Base-by-base conservation (phyloP, 2,888 invertebrate species). In the Neocrepidodera transversa region DNA sequence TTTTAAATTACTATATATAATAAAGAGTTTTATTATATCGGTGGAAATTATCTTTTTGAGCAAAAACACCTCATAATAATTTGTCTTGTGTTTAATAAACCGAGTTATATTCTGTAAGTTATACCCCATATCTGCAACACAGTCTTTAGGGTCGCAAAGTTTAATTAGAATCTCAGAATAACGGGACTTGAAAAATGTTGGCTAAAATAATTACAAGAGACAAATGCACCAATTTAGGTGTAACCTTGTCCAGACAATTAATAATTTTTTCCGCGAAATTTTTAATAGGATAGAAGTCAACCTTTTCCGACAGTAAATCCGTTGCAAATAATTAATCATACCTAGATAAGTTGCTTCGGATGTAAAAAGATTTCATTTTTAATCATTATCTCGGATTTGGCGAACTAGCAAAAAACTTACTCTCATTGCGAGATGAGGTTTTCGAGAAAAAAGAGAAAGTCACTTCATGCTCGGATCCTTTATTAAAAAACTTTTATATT, bases 151-250 rank as follows among this genome's bases (percentile, higher is more conserved):
- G 45, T 45, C 28, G 32, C 54, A 5, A 16, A 45, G 54, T 26
- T 54, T 54, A 58, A 62, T 62, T 50, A 49, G 36, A 35, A 18
- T 40, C 47, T 54, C 57, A 14, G 60, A 59, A 59, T 60, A 55
- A 60, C 52, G 57, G 49, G 62, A 54, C 56, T 42, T 62, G 59
- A 64, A 62, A 62, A 64, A 64, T 57, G 48, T 35, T n/a, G 54
- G 51, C 47, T 53, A 30, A 58, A 62, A 62, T 58, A 64, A 64
- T 64, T 64, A 60, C 60, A 45, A 36, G 47, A 60, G 64, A 64
- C 62, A 64, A 64, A 64, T 64, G 54, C 38, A 26, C 52, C 51
- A 60, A 60, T 64, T 64, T 60, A 55, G 52, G 58, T 60, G 60
- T 60, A 60, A 62, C 57, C 51, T 64, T 64, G 51, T 50, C 50